Percentiles rank a stretch among this genome's conserved stretches.
Conservation (phyloP, 2,797 vertebrate genomes). For the Coendou prehensilis region DNA sequence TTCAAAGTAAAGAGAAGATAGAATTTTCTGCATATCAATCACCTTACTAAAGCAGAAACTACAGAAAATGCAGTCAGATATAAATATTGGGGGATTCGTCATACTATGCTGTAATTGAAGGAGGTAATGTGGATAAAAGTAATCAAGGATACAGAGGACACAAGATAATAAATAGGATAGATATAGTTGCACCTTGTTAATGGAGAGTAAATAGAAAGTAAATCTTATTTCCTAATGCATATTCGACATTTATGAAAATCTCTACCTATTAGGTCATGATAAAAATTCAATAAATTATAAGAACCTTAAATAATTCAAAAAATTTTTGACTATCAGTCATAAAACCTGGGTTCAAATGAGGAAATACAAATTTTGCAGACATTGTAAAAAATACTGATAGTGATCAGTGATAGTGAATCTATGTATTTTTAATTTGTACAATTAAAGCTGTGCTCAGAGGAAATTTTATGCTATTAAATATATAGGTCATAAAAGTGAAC, state of each 20-base stretch:
- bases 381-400: neutral
- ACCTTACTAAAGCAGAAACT: neutral
- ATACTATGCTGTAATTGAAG: neutral
- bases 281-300: neutral
- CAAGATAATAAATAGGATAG: neutral
- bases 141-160: neutral
- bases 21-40: neutral
- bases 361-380: neutral
- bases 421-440: neutral
- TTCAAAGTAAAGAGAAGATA: neutral
- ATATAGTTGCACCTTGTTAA: neutral
- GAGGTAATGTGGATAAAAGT: neutral
- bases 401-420: neutral
- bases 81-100: neutral
- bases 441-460: neutral
- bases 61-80: neutral
- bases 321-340: neutral
- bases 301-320: neutral
- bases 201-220: neutral
- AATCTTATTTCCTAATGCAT: neutral
- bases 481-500: neutral
- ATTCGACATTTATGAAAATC: neutral
- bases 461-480: neutral
- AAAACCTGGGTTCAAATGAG: neutral
- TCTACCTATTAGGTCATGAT: neutral